Evolutionary conservation across 1,140 invertebrate genomes (phyloP), one percentile per base, ranked within the genome.

Genomic region (Trichonephila clavipes): DNA sequence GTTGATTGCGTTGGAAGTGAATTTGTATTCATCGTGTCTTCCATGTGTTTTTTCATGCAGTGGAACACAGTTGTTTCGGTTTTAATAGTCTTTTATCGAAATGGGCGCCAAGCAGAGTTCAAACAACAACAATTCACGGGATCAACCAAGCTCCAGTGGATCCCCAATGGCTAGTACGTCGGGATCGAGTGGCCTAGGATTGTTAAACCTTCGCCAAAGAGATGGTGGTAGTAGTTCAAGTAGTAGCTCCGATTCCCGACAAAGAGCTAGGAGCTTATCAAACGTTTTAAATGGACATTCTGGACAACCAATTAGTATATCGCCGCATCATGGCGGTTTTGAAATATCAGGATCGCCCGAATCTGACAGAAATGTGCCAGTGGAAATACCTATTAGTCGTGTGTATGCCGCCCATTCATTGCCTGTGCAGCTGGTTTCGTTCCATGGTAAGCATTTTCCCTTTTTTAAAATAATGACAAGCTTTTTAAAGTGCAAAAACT

Each of bases 371-470:
- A 97, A 97, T 94, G 97, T 96, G 5, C 96, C 96, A 6, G 96
- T 96, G 93, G 96, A 96, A 94, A 95, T 92, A 95, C 95, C 61
- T 94, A 96, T 97, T 61, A 97, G 97, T 92, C 96, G 98, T 94
- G 98, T 98, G 21, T 98, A 98, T 95, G 97, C 98, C 92, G 97
- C 98, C 95, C 98, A 98, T 96, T 98, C 98, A 94, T 96, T 98
- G 96, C 98, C 98, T 95, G 98, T 98, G 94, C 98, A 98, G 96
- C 98, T 98, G 96, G 98, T 98, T 97, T 98, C 98, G 94, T 96
- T 98, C 95, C 98, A 98, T 96, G 98, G 98, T 98, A 96, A 97
- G 97, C 97, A 94, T 7, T 40, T 40, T 69, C 10, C 10, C n/a
- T 5, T 81, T 61, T 19, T 62, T 14, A 51, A 28, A 5, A 4